Evolutionary conservation across 2,888 invertebrate genomes (phyloP).

Genomic region (Lithophane semibrunnea): DNA sequence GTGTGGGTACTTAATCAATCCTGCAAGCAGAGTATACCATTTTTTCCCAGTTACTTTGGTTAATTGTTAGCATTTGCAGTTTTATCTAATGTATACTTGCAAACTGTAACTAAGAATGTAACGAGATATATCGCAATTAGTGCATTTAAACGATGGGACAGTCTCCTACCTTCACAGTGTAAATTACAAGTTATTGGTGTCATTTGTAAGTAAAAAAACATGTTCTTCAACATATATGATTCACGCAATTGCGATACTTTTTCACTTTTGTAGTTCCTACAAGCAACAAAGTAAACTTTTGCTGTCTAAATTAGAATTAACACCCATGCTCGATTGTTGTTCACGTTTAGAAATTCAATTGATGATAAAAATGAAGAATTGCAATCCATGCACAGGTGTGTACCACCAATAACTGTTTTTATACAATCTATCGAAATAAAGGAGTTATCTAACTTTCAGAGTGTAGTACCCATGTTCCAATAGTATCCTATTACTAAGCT

Average conservation of each 20-base stretch:
- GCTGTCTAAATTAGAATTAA: background rate
- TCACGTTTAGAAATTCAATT: background rate
- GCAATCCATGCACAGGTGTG: background rate
- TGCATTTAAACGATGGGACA: background rate
- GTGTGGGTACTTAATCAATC: slow-evolving; percentile 61
- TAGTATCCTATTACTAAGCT: slow-evolving; percentile 17
- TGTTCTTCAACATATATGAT: too few relatives aligned
- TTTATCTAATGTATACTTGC: background rate
- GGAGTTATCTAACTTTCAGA: background rate
- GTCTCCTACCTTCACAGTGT: background rate
- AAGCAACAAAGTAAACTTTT: too few relatives aligned
- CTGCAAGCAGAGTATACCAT: slow-evolving; percentile 40
- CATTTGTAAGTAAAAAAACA: background rate
- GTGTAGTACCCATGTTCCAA: slow-evolving; percentile 6
- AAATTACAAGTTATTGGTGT: background rate
- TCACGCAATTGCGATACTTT: too few relatives aligned
- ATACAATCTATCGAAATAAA: background rate
- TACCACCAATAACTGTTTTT: slow-evolving; percentile 3
- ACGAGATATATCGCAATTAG: slow-evolving; percentile 9
- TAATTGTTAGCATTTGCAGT: slow-evolving; percentile 24
- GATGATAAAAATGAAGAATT: background rate
- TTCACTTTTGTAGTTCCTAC: too few relatives aligned
- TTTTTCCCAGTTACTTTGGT: slow-evolving; percentile 40
- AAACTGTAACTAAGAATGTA: too few relatives aligned
- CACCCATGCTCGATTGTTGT: background rate